Evolutionary conservation across 2,797 vertebrate species (phyloP).

Genomic region (Cottoperca gobio): DNA sequence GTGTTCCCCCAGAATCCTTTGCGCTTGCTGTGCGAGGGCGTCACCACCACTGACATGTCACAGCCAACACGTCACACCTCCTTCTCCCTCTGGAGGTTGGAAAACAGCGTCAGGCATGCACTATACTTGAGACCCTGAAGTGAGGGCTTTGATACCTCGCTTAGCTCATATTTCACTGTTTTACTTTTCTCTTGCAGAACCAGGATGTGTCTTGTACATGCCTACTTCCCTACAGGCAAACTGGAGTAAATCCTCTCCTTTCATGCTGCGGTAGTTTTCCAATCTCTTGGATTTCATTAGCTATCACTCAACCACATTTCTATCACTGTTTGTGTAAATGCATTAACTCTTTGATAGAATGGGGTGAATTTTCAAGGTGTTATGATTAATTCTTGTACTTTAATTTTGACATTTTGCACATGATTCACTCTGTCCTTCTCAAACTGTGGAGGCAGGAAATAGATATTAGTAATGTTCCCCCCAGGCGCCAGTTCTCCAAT

Average conservation of each 20-base stretch:
- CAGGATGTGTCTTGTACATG: constrained; percentile 38
- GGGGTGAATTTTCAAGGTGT: constrained; percentile 58
- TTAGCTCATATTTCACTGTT: constrained; percentile 36
- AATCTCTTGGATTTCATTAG: constrained; percentile 67
- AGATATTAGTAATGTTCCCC: constrained; percentile 78
- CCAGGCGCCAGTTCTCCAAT: constrained; percentile 79
- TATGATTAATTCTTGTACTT: constrained; percentile 69
- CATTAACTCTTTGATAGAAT: constrained; percentile 64
- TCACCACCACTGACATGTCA: constrained; percentile 90
- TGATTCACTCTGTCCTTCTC: constrained; percentile 72
- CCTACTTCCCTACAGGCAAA: constrained; percentile 43
- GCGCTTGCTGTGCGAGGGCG: constrained; percentile 84
- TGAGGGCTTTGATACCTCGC: constrained; percentile 45
- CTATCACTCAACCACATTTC: constrained; percentile 86
- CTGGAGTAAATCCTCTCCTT: constrained; percentile 35
- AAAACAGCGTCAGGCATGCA: constrained; percentile 89
- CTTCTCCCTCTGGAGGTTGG: constrained; percentile 81
- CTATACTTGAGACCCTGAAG: constrained; percentile 62
- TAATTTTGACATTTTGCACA: constrained; percentile 74
- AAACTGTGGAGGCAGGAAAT: constrained; percentile 74
- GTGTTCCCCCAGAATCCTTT: constrained; percentile 91
- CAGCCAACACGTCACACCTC: constrained; percentile 76
- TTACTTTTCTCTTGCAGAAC: constrained; percentile 43
- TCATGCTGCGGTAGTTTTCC: constrained; percentile 57
- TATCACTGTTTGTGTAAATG: constrained; percentile 88